Conservation (phyloP, 2,797 vertebrate genomes). For the Leptodactylus fallax region DNA sequence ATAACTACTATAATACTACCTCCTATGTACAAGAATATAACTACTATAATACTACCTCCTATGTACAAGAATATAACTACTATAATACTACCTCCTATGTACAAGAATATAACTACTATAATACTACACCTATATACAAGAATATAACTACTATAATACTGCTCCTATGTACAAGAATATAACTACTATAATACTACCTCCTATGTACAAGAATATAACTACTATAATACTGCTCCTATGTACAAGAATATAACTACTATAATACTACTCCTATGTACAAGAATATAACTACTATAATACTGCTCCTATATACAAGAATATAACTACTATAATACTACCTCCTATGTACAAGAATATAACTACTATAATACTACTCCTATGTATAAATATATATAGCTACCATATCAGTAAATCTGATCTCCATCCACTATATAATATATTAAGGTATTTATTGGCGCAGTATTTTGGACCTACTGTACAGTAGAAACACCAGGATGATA, state of each 20-base stretch:
- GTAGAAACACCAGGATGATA: neutral
- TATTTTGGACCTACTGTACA: too few species aligned
- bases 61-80: constrained; percentile 12
- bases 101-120: constrained; percentile 16
- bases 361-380: constrained; percentile 2
- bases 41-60: constrained; percentile 1
- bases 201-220: constrained; percentile 12
- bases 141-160: constrained; percentile 24
- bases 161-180: neutral
- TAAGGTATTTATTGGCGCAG: too few species aligned
- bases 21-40: neutral
- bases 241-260: constrained; percentile 14
- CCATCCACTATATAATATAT: neutral
- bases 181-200: constrained; percentile 2
- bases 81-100: neutral
- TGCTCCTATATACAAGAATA: neutral
- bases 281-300: constrained; percentile 14
- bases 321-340: neutral
- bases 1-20: neutral
- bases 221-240: neutral
- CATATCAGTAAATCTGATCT: neutral
- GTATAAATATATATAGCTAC: neutral
- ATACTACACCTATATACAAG: neutral
- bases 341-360: neutral
- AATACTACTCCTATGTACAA: neutral